A percentile compares a stretch with the other conserved stretches of the same genome.
These are phyloP conservation scores for Aradophagus sp. DNA, from an alignment of 1,140 invertebrate species.

Conservation along the genomic window DNA sequence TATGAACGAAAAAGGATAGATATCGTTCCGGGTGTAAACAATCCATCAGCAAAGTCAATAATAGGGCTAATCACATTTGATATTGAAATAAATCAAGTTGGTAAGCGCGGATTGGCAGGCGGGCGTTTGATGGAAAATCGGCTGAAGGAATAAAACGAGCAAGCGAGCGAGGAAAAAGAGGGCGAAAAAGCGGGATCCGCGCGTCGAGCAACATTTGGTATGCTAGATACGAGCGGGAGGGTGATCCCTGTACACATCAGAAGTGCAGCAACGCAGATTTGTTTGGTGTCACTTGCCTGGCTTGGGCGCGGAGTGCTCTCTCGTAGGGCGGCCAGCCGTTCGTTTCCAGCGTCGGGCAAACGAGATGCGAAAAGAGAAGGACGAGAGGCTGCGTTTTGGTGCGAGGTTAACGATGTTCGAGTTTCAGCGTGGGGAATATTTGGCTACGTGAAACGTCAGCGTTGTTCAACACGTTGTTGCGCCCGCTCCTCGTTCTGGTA, in stretches of 20 bases:
- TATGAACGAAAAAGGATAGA: too few relatives aligned
- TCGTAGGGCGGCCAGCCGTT: slow-evolving; percentile 54
- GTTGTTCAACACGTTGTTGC: slow-evolving; percentile 58
- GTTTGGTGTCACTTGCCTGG: slow-evolving; percentile 73
- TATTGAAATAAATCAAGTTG: slow-evolving; percentile 41
- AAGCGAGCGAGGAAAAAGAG: slow-evolving; percentile 23
- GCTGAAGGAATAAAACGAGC: slow-evolving; percentile 49
- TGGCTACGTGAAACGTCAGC: slow-evolving; percentile 52
- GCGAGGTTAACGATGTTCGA: slow-evolving; percentile 60
- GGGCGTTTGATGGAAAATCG: slow-evolving; percentile 54
- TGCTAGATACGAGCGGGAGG: slow-evolving; percentile 48
- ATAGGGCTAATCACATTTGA: slow-evolving; percentile 45
- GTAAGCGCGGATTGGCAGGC: slow-evolving; percentile 8
- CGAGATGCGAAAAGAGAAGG: slow-evolving; percentile 35
- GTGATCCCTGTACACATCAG: slow-evolving; percentile 54
- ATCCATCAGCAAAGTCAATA: slow-evolving; percentile 39
- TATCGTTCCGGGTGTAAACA: slow-evolving; percentile 30
- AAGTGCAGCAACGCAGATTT: slow-evolving; percentile 67
- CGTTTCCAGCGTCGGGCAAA: slow-evolving; percentile 43
- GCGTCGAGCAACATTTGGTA: slow-evolving; percentile 57
- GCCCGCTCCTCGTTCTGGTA: slow-evolving; percentile 48
- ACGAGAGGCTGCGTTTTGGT: slow-evolving; percentile 51
- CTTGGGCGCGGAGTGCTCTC: slow-evolving; percentile 56
- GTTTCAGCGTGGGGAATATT: slow-evolving; percentile 45
- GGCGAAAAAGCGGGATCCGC: slow-evolving; percentile 32